These are phyloP conservation scores for Malurus leucopterus DNA, from an alignment of 2,797 vertebrate species.

Conservation along the genomic window DNA sequence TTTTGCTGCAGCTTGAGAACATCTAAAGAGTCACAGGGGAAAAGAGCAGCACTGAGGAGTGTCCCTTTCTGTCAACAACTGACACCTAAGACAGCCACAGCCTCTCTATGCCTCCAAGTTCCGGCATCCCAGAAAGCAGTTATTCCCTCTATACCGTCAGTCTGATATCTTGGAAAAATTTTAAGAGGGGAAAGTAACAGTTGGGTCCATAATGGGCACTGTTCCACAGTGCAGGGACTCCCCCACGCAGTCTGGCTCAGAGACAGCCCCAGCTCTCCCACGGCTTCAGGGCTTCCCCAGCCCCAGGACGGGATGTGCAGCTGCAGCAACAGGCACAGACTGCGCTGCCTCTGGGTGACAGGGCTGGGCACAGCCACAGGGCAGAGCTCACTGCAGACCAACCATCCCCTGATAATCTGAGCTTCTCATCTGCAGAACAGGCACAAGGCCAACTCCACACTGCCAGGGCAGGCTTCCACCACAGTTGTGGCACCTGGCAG, in stretches of 20 bases:
- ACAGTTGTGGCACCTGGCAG: accelerated
- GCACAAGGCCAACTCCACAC: neutral
- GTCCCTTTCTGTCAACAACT: neutral
- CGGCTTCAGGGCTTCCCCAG: accelerated
- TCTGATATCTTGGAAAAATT: neutral
- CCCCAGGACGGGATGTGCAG: neutral
- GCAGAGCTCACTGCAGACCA: neutral
- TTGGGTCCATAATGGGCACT: neutral
- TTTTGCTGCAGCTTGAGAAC: slow-evolving; percentile 95
- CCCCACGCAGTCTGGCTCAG: accelerated
- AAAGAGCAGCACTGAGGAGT: neutral
- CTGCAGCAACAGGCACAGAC: neutral
- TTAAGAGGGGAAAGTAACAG: neutral
- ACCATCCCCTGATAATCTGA: neutral
- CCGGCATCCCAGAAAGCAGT: neutral
- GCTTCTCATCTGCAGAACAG: neutral
- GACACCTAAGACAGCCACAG: neutral
- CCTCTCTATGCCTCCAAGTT: neutral
- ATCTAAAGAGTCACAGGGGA: slow-evolving; percentile 70
- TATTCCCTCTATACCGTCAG: neutral
- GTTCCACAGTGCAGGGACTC: neutral
- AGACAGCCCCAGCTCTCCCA: neutral
- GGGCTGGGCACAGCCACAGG: neutral
- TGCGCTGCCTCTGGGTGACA: accelerated
- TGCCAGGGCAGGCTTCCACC: neutral